A percentile compares a stretch with the other conserved stretches of the same genome.
These are phyloP conservation scores for Bombus waltoni DNA, from an alignment of 1,140 invertebrate genomes.

Conservation along the genomic window DNA sequence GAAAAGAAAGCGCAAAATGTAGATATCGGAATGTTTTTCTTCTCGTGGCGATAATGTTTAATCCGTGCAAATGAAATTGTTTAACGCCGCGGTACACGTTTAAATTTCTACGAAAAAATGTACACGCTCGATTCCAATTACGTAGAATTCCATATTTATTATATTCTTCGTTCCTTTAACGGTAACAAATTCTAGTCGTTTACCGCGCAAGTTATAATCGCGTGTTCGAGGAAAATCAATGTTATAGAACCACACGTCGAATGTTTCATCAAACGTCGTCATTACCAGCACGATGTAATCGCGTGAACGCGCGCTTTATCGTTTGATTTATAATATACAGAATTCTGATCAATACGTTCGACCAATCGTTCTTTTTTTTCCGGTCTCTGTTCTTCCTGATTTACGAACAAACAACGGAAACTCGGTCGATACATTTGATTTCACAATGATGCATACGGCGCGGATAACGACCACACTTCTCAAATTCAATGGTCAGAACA, in stretches of 20 bases:
- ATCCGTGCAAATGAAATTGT: neutral
- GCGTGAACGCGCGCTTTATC: neutral
- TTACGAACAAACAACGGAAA: constrained; percentile 36
- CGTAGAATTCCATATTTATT: neutral
- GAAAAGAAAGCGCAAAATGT: neutral
- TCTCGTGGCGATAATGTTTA: neutral
- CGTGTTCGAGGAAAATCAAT: too few species aligned
- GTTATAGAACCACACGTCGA: neutral
- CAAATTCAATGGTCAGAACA: constrained; percentile 18
- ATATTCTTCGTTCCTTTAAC: neutral
- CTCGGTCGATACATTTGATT: constrained; percentile 36
- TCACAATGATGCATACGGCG: neutral
- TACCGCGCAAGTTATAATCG: neutral
- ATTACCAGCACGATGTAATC: constrained; percentile 1
- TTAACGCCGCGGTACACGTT: neutral
- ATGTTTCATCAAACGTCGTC: neutral
- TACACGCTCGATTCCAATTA: neutral
- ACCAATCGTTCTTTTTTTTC: neutral
- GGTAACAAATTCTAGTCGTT: neutral
- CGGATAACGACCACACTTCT: constrained; percentile 30
- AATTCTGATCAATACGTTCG: constrained; percentile 38
- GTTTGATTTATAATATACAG: constrained; percentile 24
- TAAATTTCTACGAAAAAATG: neutral
- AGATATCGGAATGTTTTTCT: neutral
- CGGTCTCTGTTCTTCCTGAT: neutral